Base-by-base conservation (phyloP, 1,140 invertebrate genomes). In the Choristoneura fumiferana region DNA sequence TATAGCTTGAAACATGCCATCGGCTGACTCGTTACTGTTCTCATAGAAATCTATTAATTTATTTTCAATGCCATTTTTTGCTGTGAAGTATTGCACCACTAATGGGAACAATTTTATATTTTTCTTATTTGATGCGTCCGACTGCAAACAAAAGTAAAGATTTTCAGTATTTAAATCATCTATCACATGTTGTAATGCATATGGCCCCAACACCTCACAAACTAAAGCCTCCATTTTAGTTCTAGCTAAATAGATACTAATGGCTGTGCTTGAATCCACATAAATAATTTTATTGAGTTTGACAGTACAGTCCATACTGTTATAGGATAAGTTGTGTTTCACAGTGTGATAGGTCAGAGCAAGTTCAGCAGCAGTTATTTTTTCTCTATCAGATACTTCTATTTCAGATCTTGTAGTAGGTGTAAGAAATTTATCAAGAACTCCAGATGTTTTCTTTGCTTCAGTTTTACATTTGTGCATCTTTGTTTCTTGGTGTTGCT, bases 1-100 rank as follows among this genome's bases (percentile, higher is more conserved):
- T 57, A 73, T 77, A 35, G 71, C 69, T 55, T 67, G 49, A 61
- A 75, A 75, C 67, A 77, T 77, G 6, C 74, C 69, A 71, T 75
- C 43, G 36, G 66, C 67, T 54, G 60, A 66, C 60, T 70, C 63
- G 57, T 71, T 52, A 55, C 13, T 6, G 58, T 73, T 73, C 67
- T 67, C 67, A 58, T 73, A 73, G 62, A 70, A 68, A 58, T 70
- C 65, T 55, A 67, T 14, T 37, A 68, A 49, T 63, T 68, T 70
- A 13, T 64, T 63, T 66, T 73, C 53, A 13, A 68, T 70, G 12
- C 66, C 69, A 54, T 66, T 65, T 53, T 66, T 35, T 8, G 52
- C 29, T 9, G 56, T 55, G 60, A 69, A 72, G 67, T 72, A 72
- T 63, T 72, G 70, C 10, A 72, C 45, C 9, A 72, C 66, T 52